Evolutionary conservation across 2,888 invertebrate genomes (phyloP).

Genomic region (Calameuta idolon): DNA sequence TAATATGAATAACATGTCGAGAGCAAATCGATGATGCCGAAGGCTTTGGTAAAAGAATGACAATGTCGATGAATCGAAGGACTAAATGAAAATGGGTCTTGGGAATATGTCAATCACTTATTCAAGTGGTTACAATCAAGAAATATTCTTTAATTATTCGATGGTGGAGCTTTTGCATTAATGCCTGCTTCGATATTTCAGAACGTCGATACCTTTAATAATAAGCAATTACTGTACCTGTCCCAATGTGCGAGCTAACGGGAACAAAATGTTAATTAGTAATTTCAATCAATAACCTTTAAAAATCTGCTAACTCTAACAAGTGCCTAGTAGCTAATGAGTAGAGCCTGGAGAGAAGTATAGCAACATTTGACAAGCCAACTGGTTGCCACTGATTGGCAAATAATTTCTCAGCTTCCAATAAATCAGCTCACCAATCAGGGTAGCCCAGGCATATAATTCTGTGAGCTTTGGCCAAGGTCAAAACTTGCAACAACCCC

Average conservation of each 20-base stretch:
- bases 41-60: background rate
- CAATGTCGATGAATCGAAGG: background rate
- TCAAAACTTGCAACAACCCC: background rate
- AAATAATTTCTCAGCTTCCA: background rate
- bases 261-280: slow-evolving; percentile 57
- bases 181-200: background rate
- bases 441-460: background rate
- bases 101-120: background rate
- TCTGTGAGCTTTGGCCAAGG: background rate
- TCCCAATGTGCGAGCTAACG: slow-evolving; percentile 65
- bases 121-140: slow-evolving; percentile 5
- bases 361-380: background rate
- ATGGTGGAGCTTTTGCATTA: background rate
- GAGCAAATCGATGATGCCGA: background rate
- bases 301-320: background rate
- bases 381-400: background rate
- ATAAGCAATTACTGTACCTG: slow-evolving; percentile 60
- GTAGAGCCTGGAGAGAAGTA: slow-evolving; percentile 23
- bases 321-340: slow-evolving; percentile 29
- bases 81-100: background rate
- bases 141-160: background rate
- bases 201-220: slow-evolving; percentile 24
- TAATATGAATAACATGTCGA: background rate
- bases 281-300: slow-evolving; percentile 20
- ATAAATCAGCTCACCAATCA: background rate